These are phyloP conservation scores for Microctonus brassicae DNA, from an alignment of 2,888 invertebrate species.

Conservation along the genomic window DNA sequence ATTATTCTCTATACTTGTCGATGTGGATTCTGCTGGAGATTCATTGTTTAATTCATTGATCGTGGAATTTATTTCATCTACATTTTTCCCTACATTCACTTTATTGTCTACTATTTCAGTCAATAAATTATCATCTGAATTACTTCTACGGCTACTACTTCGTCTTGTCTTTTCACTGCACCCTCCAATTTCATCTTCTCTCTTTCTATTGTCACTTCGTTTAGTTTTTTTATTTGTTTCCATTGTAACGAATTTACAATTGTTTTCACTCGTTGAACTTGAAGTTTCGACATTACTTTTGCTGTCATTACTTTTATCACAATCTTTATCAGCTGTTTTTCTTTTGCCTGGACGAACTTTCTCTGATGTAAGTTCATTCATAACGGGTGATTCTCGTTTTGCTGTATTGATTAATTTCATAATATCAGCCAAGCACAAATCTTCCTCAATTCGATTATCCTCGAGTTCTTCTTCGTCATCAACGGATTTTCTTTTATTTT, in stretches of 20 bases:
- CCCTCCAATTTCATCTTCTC: constrained; percentile 1
- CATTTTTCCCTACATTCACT: not conserved
- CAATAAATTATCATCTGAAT: not conserved
- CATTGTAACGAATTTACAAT: constrained; percentile 13
- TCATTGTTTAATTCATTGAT: not conserved
- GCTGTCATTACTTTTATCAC: constrained; percentile 20
- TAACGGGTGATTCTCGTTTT: constrained; percentile 8
- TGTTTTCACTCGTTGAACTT: not conserved
- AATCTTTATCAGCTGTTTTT: constrained; percentile 48
- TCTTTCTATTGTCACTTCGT: constrained; percentile 30
- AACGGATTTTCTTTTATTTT: constrained; percentile 55
- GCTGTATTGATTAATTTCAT: constrained; percentile 56
- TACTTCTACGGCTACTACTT: not conserved
- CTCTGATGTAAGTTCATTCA: constrained; percentile 26
- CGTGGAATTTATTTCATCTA: not conserved
- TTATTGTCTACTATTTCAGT: not conserved
- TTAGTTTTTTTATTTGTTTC: constrained; percentile 41
- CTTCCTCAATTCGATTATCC: constrained; percentile 45
- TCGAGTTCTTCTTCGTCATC: constrained; percentile 46
- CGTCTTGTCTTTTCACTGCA: not conserved
- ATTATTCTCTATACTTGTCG: not conserved
- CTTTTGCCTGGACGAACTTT: constrained; percentile 47
- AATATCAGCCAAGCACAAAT: constrained; percentile 57
- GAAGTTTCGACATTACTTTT: not conserved
- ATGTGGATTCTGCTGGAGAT: not conserved